Percentiles rank a stretch among this genome's conserved stretches.
These are phyloP conservation scores for Noctua pronuba DNA, from an alignment of 2,888 invertebrate species.

Conservation along the genomic window DNA sequence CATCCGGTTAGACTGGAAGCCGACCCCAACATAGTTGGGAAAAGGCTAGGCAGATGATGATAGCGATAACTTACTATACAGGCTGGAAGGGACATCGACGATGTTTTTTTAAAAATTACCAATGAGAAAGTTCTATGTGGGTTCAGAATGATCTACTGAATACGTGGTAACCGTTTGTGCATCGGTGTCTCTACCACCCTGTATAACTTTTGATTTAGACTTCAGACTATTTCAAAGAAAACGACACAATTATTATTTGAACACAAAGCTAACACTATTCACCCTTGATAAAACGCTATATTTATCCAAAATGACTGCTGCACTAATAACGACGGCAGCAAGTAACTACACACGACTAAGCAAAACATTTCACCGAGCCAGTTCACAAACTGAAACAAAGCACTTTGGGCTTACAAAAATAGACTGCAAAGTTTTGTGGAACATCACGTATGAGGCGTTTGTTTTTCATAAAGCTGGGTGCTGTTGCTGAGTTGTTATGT, in stretches of 20 bases:
- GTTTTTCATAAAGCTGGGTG: conserved; percentile 52
- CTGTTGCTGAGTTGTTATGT: conserved; percentile 16
- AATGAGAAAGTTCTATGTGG: too few relatives aligned
- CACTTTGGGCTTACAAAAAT: conserved; percentile 48
- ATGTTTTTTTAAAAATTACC: too few relatives aligned
- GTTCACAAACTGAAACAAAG: conserved; percentile 35
- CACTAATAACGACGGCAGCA: not conserved
- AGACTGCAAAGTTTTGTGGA: conserved; percentile 31
- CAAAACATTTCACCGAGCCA: conserved; percentile 24
- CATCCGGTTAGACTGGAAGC: too few relatives aligned
- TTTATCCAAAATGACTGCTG: not conserved
- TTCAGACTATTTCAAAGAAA: not conserved
- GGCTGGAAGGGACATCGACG: too few relatives aligned
- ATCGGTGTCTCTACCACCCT: too few relatives aligned
- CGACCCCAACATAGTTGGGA: too few relatives aligned
- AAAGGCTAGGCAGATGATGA: too few relatives aligned
- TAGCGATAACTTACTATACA: too few relatives aligned
- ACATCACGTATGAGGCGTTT: conserved; percentile 54
- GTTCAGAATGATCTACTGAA: too few relatives aligned
- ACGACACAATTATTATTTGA: not conserved
- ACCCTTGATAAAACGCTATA: not conserved
- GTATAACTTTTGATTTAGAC: too few relatives aligned
- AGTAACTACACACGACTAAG: not conserved
- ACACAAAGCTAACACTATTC: not conserved
- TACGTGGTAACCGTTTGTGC: too few relatives aligned